Percentiles rank a stretch among this genome's conserved stretches.
These are phyloP conservation scores for Strigamia transsilvanica DNA, from an alignment of 2,888 invertebrate genomes.

Conservation along the genomic window DNA sequence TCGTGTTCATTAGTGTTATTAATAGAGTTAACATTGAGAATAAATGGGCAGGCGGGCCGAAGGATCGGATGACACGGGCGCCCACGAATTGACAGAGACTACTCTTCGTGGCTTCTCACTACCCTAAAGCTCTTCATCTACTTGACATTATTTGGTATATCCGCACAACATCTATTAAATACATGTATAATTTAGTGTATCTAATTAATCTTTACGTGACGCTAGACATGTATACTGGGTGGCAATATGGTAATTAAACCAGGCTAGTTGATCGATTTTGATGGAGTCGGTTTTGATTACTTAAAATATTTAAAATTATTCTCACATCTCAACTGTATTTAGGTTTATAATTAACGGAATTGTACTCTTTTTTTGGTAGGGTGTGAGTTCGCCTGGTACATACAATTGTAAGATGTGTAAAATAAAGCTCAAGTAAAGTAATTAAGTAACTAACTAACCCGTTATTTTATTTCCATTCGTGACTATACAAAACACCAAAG, in stretches of 20 bases:
- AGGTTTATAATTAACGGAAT: no score
- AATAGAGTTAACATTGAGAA: constrained; percentile 53
- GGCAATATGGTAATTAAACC: constrained; percentile 31
- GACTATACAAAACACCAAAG: no score
- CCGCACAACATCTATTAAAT: constrained; percentile 11
- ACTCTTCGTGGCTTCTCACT: neutral
- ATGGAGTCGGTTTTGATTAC: constrained; percentile 29
- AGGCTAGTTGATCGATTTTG: constrained; percentile 10
- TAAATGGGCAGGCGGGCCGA: constrained; percentile 48
- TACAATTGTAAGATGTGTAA: no score
- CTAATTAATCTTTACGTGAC: constrained; percentile 24
- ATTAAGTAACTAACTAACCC: no score
- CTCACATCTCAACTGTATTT: neutral
- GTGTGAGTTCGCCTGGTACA: no score
- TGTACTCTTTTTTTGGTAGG: no score
- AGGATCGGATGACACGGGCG: constrained; percentile 46
- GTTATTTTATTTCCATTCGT: no score
- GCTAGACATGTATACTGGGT: constrained; percentile 3
- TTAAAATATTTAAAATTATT: neutral
- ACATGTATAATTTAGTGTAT: constrained; percentile 18
- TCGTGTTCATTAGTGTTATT: constrained; percentile 46
- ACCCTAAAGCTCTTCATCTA: constrained; percentile 15
- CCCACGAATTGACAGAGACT: constrained; percentile 16
- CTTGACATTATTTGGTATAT: constrained; percentile 26
- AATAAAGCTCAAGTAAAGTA: no score